Evolutionary conservation across 2,888 invertebrate species (phyloP).

Genomic region (Hyles lineata): DNA sequence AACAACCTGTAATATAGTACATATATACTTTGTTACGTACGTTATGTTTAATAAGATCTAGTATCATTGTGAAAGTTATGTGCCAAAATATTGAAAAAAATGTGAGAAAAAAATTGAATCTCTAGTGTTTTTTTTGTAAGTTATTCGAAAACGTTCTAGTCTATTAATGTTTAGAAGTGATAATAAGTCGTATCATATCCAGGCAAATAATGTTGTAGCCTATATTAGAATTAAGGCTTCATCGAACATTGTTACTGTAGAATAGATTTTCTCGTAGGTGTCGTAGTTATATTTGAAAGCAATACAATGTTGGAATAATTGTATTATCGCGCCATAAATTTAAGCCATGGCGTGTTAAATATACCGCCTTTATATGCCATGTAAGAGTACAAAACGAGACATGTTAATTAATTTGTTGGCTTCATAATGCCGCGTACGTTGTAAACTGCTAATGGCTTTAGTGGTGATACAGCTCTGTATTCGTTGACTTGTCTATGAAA

Average conservation of each 20-base stretch:
- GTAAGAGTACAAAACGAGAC: constrained; percentile 15
- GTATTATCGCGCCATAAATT: neutral
- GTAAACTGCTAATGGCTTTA: neutral
- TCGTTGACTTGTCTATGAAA: constrained; percentile 5
- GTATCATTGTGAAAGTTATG: neutral
- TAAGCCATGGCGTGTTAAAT: constrained; percentile 1
- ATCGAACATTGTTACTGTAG: constrained; percentile 2
- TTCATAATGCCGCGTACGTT: constrained; percentile 2
- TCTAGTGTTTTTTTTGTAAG: constrained; percentile 18
- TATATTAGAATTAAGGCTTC: neutral
- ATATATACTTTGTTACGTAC: constrained; percentile 10
- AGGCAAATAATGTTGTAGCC: neutral
- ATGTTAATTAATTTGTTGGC: constrained; percentile 17
- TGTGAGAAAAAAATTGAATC: constrained; percentile 10
- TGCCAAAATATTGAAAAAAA: constrained; percentile 8
- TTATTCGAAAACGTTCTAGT: constrained; percentile 21
- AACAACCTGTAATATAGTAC: neutral
- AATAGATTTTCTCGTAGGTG: neutral
- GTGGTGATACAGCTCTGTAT: constrained; percentile 2
- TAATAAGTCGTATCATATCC: constrained; percentile 7
- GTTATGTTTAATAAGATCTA: constrained; percentile 5
- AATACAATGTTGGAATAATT: constrained; percentile 2
- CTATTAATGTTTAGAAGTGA: constrained; percentile 24
- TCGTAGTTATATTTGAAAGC: neutral
- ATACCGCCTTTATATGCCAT: constrained; percentile 1